Percentiles rank a stretch among this genome's conserved stretches.
Conservation (phyloP, 2,888 invertebrate genomes). For the Xestia rhomboidea region DNA sequence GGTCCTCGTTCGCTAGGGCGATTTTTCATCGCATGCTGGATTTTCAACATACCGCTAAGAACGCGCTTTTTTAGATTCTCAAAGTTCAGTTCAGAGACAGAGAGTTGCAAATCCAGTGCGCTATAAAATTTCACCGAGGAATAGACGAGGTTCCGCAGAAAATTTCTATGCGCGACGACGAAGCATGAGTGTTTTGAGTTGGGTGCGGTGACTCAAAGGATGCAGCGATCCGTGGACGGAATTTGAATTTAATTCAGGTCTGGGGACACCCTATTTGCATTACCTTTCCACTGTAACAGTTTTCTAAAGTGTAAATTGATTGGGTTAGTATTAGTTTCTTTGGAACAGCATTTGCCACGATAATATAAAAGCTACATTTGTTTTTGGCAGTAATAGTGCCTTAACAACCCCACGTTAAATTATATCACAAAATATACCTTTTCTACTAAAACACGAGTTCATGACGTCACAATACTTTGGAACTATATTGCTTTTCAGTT, state of each 20-base stretch:
- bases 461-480: slow-evolving; percentile 31
- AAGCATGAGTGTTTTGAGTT: slow-evolving; percentile 62
- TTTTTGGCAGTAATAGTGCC: not conserved
- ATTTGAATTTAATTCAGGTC: slow-evolving; percentile 63
- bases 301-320: slow-evolving; percentile 52
- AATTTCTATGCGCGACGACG: slow-evolving; percentile 66
- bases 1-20: not conserved
- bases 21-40: not conserved
- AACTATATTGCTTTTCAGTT: slow-evolving; percentile 16
- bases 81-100: not conserved
- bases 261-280: slow-evolving; percentile 60
- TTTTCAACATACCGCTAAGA: not conserved
- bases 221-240: slow-evolving; percentile 63
- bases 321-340: slow-evolving; percentile 36
- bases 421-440: not conserved
- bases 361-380: not conserved
- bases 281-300: slow-evolving; percentile 47
- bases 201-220: slow-evolving; percentile 67
- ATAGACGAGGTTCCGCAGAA: slow-evolving; percentile 28
- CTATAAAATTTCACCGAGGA: too few species aligned
- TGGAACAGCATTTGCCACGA: not conserved
- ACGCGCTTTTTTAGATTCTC: not conserved
- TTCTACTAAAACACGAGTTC: slow-evolving; percentile 5
- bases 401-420: not conserved
- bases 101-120: not conserved